phyloP scores from a whole-genome alignment of 2,113 vertebrate genomes.

The Zootoca vivipara region DNA sequence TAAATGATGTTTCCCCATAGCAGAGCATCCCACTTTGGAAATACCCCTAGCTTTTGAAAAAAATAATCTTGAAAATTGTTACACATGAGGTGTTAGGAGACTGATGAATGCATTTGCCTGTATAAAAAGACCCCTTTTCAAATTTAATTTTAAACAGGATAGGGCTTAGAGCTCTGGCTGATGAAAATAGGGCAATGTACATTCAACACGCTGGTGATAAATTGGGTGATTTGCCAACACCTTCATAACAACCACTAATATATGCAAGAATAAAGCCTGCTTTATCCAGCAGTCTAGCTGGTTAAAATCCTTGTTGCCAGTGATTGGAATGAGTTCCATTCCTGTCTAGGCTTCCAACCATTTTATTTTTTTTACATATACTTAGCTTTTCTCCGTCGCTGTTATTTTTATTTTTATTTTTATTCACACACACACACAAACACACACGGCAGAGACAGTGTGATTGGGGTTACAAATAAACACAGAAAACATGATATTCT shows the following conservation, averaged over 20 bases:
- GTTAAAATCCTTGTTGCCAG: constrained; percentile 27
- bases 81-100: constrained; percentile 8
- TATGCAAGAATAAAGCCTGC: not conserved
- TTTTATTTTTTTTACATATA: not conserved
- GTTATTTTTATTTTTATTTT: constrained; percentile 1
- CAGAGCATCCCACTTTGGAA: not conserved
- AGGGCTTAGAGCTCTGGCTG: constrained; percentile 6
- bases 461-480: not conserved
- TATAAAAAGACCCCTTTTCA: constrained; percentile 14
- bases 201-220: constrained; percentile 31
- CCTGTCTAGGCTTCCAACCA: not conserved
- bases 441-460: no score
- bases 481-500: not conserved
- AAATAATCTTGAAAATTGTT: constrained; percentile 29
- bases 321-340: constrained; percentile 2
- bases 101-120: constrained; percentile 23
- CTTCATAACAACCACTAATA: constrained; percentile 1
- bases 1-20: not conserved
- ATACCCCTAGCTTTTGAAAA: constrained; percentile 23
- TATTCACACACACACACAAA: no score
- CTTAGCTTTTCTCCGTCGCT: not conserved
- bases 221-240: constrained; percentile 24
- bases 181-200: constrained; percentile 25
- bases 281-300: constrained; percentile 15
- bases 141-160: constrained; percentile 3